Percentiles rank a stretch among this genome's conserved stretches.
Conservation (phyloP, 2,797 vertebrate species). For the Pseudochirops cupreus region DNA sequence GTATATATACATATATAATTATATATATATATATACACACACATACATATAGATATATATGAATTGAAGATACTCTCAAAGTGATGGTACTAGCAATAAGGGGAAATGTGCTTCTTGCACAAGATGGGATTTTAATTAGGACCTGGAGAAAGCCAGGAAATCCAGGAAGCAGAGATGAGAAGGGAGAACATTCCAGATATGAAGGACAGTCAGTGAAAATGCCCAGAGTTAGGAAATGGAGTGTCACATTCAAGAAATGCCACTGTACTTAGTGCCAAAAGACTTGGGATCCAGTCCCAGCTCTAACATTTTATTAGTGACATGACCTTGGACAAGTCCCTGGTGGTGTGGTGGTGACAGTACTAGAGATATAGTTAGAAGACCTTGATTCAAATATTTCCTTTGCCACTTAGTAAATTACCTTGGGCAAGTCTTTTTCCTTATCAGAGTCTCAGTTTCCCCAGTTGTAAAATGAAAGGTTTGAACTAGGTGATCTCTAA, state of each 20-base stretch:
- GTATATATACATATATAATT: background rate
- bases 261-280: background rate
- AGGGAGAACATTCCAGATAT: background rate
- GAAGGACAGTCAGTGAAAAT: background rate
- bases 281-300: background rate
- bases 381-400: background rate
- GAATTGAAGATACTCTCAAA: background rate
- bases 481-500: background rate
- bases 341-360: background rate
- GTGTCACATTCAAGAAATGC: background rate
- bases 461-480: background rate
- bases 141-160: background rate
- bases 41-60: background rate
- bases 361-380: background rate
- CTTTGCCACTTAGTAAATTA: background rate
- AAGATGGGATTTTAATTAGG: background rate
- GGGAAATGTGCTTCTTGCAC: background rate
- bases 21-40: too few species aligned
- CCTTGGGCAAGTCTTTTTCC: background rate
- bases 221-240: background rate
- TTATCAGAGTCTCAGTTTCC: background rate
- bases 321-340: background rate
- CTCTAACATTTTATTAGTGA: background rate
- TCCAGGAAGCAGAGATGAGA: background rate
- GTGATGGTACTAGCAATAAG: background rate